Conservation (phyloP, 2,888 invertebrate genomes). For the Acanthosepion lycidas region DNA sequence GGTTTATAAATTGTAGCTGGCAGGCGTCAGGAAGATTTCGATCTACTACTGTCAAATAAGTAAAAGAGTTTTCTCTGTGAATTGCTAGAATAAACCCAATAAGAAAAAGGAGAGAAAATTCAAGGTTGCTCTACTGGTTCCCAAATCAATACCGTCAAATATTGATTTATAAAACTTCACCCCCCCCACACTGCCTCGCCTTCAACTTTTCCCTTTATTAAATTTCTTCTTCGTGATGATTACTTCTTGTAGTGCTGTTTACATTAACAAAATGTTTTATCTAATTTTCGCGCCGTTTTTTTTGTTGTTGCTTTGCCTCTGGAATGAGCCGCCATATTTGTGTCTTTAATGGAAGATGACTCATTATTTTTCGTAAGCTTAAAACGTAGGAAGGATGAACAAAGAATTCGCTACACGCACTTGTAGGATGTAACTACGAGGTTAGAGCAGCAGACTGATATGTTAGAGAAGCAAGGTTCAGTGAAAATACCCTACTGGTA, state of each 20-base stretch:
- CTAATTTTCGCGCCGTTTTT: background rate
- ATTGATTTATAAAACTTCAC: background rate
- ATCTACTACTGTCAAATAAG: background rate
- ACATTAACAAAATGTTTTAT: constrained; percentile 20
- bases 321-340: background rate
- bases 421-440: background rate
- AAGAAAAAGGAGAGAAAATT: background rate
- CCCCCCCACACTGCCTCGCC: background rate
- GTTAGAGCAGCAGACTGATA: background rate
- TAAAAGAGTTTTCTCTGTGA: background rate
- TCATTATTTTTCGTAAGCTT: background rate
- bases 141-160: background rate
- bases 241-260: background rate
- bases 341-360: background rate
- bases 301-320: background rate
- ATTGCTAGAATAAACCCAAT: background rate
- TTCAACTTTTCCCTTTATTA: background rate
- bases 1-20: background rate
- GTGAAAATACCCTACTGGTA: no score
- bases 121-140: background rate
- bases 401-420: background rate
- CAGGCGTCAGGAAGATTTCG: background rate
- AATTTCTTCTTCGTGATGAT: background rate
- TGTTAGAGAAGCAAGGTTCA: no score
- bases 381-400: background rate